Evolutionary conservation across 1,140 invertebrate species (phyloP).

Genomic region (Diorhabda sublineata): DNA sequence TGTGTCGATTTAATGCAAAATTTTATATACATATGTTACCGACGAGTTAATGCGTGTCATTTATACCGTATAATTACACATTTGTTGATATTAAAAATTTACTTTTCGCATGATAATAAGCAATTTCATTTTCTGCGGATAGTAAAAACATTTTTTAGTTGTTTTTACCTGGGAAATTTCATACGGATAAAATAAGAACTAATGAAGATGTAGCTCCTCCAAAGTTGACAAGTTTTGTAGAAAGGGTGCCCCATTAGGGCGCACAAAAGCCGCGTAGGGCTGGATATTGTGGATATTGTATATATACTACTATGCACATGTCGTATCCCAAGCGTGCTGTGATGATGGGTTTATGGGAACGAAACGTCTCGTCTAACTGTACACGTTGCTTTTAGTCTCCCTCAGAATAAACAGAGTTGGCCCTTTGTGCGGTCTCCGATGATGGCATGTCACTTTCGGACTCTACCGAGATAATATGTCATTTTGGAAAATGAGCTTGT

Average conservation of each 20-base stretch:
- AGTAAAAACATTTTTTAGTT: too few species aligned
- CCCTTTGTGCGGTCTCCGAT: neutral
- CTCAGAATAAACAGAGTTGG: neutral
- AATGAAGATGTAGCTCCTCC: too few species aligned
- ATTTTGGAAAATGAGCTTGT: neutral
- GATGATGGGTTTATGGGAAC: conserved; percentile 3
- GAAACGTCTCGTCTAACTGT: neutral
- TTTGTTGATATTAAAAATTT: too few species aligned
- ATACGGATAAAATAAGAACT: too few species aligned
- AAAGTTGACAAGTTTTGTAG: too few species aligned
- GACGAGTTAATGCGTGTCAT: neutral
- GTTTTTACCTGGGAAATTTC: too few species aligned
- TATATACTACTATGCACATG: conserved; percentile 4
- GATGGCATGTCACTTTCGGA: neutral
- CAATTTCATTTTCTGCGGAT: too few species aligned
- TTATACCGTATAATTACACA: neutral
- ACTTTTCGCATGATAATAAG: too few species aligned
- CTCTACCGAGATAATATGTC: neutral
- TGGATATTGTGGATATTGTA: too few species aligned
- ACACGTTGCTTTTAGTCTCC: neutral
- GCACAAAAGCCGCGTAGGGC: too few species aligned
- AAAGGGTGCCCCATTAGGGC: too few species aligned
- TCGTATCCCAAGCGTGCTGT: conserved; percentile 17
- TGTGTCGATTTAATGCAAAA: neutral
- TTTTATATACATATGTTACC: neutral